phyloP scores from a whole-genome alignment of 2,888 invertebrate genomes.

The Anticlea derivata region DNA sequence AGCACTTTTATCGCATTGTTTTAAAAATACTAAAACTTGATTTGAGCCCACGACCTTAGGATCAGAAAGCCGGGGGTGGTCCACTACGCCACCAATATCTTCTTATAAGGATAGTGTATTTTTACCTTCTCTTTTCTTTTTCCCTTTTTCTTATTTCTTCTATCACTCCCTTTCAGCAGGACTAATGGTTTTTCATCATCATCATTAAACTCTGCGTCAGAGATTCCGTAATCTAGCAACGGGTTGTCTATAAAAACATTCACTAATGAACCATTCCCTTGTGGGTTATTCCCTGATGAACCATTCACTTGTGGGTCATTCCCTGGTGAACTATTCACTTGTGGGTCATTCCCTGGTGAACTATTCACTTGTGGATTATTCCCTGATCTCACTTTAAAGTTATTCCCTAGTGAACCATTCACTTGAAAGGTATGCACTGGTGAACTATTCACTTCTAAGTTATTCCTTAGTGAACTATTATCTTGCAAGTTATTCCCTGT shows the following conservation, averaged over 20 bases:
- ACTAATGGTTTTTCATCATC: constrained; percentile 50
- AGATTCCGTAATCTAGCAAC: neutral
- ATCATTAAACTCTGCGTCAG: constrained; percentile 25
- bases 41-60: neutral
- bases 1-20: no score
- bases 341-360: neutral
- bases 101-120: neutral
- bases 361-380: neutral
- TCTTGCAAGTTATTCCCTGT: neutral
- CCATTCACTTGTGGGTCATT: no score
- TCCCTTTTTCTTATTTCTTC: constrained; percentile 28
- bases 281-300: no score
- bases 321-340: neutral
- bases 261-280: no score
- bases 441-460: neutral
- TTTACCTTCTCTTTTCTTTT: constrained; percentile 25
- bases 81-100: neutral
- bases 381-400: neutral
- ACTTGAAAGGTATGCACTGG: neutral
- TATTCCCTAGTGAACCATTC: neutral
- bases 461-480: neutral
- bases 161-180: constrained; percentile 34
- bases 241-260: no score
- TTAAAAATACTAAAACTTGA: no score
- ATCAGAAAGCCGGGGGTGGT: no score